Percentiles rank a stretch among this genome's conserved stretches.
Conservation (phyloP, 2,888 invertebrate species). For the Argyresthia goedartella region DNA sequence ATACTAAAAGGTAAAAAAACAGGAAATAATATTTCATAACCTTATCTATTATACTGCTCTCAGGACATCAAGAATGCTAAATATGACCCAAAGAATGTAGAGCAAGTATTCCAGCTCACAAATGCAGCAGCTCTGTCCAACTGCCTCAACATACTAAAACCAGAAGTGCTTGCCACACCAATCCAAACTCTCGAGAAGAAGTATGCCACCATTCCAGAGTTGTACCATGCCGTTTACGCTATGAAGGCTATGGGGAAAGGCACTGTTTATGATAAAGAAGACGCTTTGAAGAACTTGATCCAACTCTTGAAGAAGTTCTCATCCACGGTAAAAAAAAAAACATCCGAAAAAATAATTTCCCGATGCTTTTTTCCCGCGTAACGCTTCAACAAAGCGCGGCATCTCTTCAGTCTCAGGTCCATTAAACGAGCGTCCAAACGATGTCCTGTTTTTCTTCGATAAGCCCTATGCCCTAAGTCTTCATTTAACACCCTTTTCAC, state of each 20-base stretch:
- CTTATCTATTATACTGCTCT: slow-evolving; percentile 14
- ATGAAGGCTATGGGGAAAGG: slow-evolving; percentile 77
- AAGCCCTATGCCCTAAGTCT: no score
- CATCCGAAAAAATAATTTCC: no score
- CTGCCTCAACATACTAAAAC: slow-evolving; percentile 61
- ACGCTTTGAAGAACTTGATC: slow-evolving; percentile 79
- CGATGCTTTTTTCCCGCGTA: no score
- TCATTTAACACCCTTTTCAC: no score
- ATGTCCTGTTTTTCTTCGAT: no score
- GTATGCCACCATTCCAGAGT: slow-evolving; percentile 74
- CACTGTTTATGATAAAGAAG: slow-evolving; percentile 73
- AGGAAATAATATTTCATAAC: no score
- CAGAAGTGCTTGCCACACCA: slow-evolving; percentile 58
- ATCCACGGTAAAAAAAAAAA: no score
- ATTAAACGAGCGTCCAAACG: no score
- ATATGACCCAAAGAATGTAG: slow-evolving; percentile 50
- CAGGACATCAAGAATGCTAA: slow-evolving; percentile 44
- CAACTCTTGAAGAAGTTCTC: slow-evolving; percentile 85
- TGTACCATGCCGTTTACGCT: slow-evolving; percentile 81
- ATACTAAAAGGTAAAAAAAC: no score
- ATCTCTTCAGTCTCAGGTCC: no score
- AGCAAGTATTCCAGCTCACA: slow-evolving; percentile 76
- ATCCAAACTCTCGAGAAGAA: slow-evolving; percentile 75
- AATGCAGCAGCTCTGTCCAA: slow-evolving; percentile 73
- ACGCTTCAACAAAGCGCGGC: no score